Base-by-base conservation (phyloP, 2,113 vertebrate genomes). In the Scomber scombrus region DNA sequence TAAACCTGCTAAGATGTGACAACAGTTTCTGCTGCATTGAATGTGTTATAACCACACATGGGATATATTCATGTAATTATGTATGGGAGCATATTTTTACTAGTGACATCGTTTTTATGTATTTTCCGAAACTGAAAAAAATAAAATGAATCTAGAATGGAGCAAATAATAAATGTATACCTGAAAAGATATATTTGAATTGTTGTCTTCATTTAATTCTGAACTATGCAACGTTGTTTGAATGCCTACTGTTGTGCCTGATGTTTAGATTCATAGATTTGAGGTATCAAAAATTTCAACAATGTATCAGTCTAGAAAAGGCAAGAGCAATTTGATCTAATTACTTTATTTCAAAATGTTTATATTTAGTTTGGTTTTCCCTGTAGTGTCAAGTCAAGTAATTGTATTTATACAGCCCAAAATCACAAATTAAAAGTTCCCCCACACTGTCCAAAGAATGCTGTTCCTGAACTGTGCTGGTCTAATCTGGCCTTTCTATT, bases 111-210 rank as follows among this genome's bases (percentile, higher is more conserved):
- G 74, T 87, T 84, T 91, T 77, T 85, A 87, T 85, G 83, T 73
- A 90, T 84, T 82, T 84, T 75, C 23, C 3, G 23, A 26, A 85
- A 85, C 85, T 49, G 82, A 86, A 80, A 67, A 85, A 34, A 75
- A 67, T 62, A 69, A 83, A 82, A 87, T 68, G 78, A 67, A 10
- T 52, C 9, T 63, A 75, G 21, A n/a, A 21, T 51, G 4, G 18
- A 83, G 29, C 69, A 79, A 64, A 69, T 82, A 92, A 91, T 93
- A 91, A 90, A 93, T 87, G 67, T 85, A 88, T 89, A 70, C 83
- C 92, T 78, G 46, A 90, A 93, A 91, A 80, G 2, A 75, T 69
- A 63, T 15, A 40, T 40, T 40, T 40, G 1, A 26, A 5, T 11
- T 54, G 11, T 14, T 86, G 54, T 85, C 16, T 66, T 80, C 18